Evolutionary conservation across 2,113 vertebrate species (phyloP).

Genomic region (Pelecanus crispus): DNA sequence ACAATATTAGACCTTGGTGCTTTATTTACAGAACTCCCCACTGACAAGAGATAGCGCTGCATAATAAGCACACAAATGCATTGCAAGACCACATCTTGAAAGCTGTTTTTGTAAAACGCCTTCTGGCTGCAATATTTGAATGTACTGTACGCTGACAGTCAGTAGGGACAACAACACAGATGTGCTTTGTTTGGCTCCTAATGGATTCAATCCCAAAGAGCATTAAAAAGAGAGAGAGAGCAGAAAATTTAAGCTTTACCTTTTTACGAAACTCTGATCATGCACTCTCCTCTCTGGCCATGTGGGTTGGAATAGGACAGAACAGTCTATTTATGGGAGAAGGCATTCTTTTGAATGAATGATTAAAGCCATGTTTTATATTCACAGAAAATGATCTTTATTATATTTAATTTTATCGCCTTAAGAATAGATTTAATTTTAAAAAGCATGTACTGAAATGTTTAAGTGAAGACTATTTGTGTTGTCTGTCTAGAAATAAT

Average conservation of each 20-base stretch:
- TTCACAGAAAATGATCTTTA: neutral
- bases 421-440: neutral
- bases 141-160: slow-evolving; percentile 62
- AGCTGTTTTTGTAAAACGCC: slow-evolving; percentile 67
- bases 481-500: neutral
- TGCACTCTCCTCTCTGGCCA: neutral
- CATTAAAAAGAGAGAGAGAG: slow-evolving; percentile 16
- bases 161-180: slow-evolving; percentile 63
- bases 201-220: slow-evolving; percentile 50
- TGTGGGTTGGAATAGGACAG: neutral
- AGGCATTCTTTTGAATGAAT: neutral
- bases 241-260: slow-evolving; percentile 28
- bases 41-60: slow-evolving; percentile 62
- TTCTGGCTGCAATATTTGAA: slow-evolving; percentile 73
- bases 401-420: neutral
- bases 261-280: slow-evolving; percentile 22
- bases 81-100: slow-evolving; percentile 73
- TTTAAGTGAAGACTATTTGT: neutral
- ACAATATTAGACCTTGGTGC: slow-evolving; percentile 47
- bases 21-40: slow-evolving; percentile 72
- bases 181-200: slow-evolving; percentile 68
- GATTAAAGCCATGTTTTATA: neutral
- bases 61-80: slow-evolving; percentile 69
- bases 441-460: neutral
- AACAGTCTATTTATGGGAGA: neutral